These are phyloP conservation scores for Mesoligia furuncula DNA, from an alignment of 2,888 invertebrate genomes.

Conservation along the genomic window DNA sequence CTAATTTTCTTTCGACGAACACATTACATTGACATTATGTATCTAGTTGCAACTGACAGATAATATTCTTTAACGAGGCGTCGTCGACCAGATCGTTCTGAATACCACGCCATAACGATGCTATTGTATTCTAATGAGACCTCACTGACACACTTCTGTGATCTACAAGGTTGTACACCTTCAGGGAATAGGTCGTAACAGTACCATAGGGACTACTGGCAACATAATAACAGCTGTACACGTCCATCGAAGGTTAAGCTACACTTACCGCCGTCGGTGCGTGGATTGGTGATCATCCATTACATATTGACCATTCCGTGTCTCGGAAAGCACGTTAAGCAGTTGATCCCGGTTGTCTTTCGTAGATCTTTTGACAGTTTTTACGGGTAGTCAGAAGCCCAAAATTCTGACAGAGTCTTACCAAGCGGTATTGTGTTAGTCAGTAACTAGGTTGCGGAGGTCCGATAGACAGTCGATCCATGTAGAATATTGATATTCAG, in stretches of 20 bases:
- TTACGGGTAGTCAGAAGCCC: neutral
- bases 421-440: too few relatives aligned
- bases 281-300: neutral
- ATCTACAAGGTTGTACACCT: constrained; percentile 29
- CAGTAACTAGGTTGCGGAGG: neutral
- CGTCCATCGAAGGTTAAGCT: neutral
- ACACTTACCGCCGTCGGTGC: neutral
- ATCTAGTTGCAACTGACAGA: constrained; percentile 28
- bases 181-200: constrained; percentile 12
- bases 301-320: neutral
- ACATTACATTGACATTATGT: constrained; percentile 19
- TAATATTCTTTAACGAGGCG: constrained; percentile 19
- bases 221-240: neutral
- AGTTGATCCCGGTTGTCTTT: neutral
- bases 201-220: neutral
- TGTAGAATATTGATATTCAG: too few relatives aligned
- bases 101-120: constrained; percentile 28
- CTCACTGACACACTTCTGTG: constrained; percentile 39
- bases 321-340: neutral
- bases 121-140: constrained; percentile 62
- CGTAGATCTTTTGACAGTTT: too few relatives aligned
- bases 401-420: neutral
- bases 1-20: neutral
- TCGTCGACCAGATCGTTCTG: constrained; percentile 29
- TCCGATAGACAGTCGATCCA: too few relatives aligned